These are phyloP conservation scores for Oopsacas minuta DNA, from an alignment of 37 sponge, comb jelly and placozoan genomes.

Conservation along the genomic window DNA sequence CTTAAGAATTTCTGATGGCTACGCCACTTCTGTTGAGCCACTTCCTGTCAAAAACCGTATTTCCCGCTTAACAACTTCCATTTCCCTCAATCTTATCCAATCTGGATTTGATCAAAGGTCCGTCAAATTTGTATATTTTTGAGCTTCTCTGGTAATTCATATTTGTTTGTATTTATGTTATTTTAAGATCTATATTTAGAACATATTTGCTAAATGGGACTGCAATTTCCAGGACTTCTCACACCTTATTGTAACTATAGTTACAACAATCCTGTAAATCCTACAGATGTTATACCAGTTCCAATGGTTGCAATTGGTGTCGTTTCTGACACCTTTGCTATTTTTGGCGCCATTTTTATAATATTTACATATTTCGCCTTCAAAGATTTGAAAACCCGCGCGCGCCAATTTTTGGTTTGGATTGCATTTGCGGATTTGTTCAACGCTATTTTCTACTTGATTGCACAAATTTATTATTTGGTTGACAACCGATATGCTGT, in stretches of 20 bases:
- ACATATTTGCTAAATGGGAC: neutral
- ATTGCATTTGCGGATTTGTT: neutral
- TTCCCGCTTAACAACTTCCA: no score
- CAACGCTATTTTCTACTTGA: neutral
- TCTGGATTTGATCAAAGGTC: no score
- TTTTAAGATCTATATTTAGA: neutral
- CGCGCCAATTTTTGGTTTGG: neutral
- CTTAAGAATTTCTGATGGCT: no score
- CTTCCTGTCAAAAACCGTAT: no score
- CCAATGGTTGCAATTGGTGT: neutral
- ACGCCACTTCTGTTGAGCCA: no score
- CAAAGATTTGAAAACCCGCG: constrained; percentile 20
- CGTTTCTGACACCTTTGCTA: neutral
- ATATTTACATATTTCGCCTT: neutral
- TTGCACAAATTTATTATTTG: neutral
- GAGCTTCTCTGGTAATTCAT: neutral
- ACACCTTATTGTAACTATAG: neutral
- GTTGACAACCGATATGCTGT: neutral
- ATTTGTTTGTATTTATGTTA: neutral
- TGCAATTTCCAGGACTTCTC: neutral
- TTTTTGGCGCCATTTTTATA: neutral
- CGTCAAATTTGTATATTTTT: no score
- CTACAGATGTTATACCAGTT: neutral
- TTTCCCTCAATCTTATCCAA: no score
- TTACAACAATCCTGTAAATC: neutral